Conservation (phyloP, 2,888 invertebrate species). For the Drosophila recens region DNA sequence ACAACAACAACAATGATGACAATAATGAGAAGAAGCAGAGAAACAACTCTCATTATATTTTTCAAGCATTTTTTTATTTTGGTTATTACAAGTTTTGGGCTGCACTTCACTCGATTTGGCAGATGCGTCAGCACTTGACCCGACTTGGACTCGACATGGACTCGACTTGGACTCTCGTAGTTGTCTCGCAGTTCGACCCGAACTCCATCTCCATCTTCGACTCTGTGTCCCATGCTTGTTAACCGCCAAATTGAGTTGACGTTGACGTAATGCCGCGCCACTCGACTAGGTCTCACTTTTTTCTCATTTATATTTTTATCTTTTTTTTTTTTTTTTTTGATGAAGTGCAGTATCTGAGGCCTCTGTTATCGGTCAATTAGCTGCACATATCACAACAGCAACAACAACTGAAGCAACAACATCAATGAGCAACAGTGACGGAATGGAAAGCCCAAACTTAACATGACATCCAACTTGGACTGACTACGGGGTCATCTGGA, state of each 20-base stretch:
- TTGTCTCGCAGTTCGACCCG: slow-evolving; percentile 15
- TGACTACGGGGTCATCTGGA: slow-evolving; percentile 53
- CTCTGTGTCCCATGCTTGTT: slow-evolving; percentile 72
- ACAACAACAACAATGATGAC: slow-evolving; percentile 27
- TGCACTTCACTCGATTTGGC: slow-evolving; percentile 79
- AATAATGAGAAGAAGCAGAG: slow-evolving; percentile 25
- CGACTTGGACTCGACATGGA: slow-evolving; percentile 17
- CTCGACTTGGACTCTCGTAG: slow-evolving; percentile 16
- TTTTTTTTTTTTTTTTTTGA: slow-evolving; percentile 38
- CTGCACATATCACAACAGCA: slow-evolving; percentile 66
- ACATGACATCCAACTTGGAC: slow-evolving; percentile 43
- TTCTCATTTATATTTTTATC: slow-evolving; percentile 28
- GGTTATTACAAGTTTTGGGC: slow-evolving; percentile 70
- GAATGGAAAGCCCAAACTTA: slow-evolving; percentile 61
- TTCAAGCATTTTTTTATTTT: slow-evolving; percentile 68
- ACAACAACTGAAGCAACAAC: slow-evolving; percentile 31
- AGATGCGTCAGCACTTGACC: slow-evolving; percentile 77
- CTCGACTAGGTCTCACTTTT: slow-evolving; percentile 73
- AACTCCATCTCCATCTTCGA: slow-evolving; percentile 48
- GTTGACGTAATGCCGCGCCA: slow-evolving; percentile 78
- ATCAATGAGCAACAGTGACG: slow-evolving; percentile 43
- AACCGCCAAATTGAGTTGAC: slow-evolving; percentile 78
- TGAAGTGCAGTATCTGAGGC: slow-evolving; percentile 73
- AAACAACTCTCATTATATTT: slow-evolving; percentile 74
- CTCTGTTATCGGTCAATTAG: slow-evolving; percentile 70